Conservation (phyloP, 2,797 vertebrate genomes). For the Pteronotus mesoamericanus region DNA sequence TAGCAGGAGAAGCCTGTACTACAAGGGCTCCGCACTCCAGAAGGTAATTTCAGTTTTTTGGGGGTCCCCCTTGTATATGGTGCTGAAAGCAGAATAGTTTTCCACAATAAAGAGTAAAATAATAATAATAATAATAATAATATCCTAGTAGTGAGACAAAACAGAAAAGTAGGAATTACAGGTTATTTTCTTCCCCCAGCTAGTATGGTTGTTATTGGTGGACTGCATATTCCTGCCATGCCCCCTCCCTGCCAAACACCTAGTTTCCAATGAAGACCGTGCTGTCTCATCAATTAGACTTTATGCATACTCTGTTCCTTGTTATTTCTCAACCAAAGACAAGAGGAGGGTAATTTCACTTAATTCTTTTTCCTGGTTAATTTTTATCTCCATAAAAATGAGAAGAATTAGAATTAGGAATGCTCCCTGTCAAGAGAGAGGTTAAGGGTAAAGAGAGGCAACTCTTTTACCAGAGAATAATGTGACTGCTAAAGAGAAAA, state of each 20-base stretch:
- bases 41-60: too few species aligned
- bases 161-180: background rate
- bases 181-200: background rate
- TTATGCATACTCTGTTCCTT: background rate
- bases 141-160: background rate
- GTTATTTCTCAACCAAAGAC: background rate
- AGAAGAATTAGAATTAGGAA: slow-evolving; percentile 29
- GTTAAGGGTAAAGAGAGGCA: background rate
- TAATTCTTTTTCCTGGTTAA: slow-evolving; percentile 5
- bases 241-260: background rate
- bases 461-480: background rate
- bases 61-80: background rate
- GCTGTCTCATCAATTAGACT: background rate
- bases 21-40: background rate
- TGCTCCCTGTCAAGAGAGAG: background rate
- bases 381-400: slow-evolving; percentile 17
- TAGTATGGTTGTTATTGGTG: background rate
- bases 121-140: background rate
- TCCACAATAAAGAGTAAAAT: background rate
- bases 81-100: background rate
- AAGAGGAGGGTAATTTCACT: background rate
- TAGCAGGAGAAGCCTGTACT: background rate
- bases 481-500: background rate
- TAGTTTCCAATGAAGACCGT: background rate
- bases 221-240: background rate